Evolutionary conservation across 2,113 vertebrate genomes (phyloP).

Genomic region (Panthera uncia): DNA sequence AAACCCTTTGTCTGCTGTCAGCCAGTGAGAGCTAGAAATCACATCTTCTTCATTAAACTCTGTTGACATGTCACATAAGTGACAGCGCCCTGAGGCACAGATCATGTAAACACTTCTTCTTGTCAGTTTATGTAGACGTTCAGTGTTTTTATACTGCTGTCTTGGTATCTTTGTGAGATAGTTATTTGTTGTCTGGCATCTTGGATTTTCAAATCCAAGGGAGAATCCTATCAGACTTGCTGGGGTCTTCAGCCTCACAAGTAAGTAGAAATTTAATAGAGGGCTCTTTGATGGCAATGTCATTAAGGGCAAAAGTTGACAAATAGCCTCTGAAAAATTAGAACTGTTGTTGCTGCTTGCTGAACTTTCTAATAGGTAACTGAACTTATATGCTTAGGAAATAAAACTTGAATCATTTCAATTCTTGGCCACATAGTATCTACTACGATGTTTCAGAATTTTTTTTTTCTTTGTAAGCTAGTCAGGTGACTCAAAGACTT

Average conservation of each 20-base stretch:
- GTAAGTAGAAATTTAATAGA: constrained; percentile 30
- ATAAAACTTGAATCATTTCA: constrained; percentile 44
- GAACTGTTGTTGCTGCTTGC: background rate
- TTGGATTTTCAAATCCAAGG: constrained; percentile 52
- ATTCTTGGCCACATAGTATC: constrained; percentile 12
- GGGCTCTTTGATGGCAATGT: constrained; percentile 7
- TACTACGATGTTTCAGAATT: background rate
- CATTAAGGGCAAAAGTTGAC: background rate
- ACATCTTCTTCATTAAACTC: constrained; percentile 54
- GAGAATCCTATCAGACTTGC: constrained; percentile 29
- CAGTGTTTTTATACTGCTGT: constrained; percentile 54
- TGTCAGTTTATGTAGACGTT: constrained; percentile 60
- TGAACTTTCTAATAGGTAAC: constrained; percentile 28
- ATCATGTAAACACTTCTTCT: constrained; percentile 62
- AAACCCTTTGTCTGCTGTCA: constrained; percentile 43
- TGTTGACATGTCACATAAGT: constrained; percentile 52
- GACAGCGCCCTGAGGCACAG: constrained; percentile 43
- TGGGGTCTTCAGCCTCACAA: constrained; percentile 14
- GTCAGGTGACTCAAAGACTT: constrained; percentile 9
- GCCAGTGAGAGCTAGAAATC: constrained; percentile 42
- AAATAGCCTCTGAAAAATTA: constrained; percentile 6
- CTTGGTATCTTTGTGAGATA: constrained; percentile 35
- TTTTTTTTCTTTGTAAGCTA: constrained; percentile 33
- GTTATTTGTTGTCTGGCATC: constrained; percentile 51
- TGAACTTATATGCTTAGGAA: constrained; percentile 15